phyloP scores from a whole-genome alignment of 2,888 invertebrate species.

The Tinea trinotella region DNA sequence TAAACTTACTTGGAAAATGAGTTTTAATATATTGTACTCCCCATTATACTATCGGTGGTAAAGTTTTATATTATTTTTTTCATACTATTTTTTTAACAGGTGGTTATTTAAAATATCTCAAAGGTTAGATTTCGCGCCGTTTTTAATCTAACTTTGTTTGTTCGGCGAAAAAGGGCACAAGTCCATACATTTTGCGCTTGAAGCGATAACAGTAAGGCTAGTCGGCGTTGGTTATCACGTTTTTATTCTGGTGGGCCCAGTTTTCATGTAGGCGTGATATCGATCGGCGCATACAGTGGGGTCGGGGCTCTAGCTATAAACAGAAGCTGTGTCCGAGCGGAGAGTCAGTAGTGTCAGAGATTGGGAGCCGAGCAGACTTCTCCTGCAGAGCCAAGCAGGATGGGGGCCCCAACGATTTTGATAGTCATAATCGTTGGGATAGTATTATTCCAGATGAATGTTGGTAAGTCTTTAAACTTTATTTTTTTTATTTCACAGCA shows the following conservation, averaged over 20 bases:
- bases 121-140: not conserved
- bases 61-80: too few relatives aligned
- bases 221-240: not conserved
- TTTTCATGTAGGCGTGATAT: slow-evolving; percentile 62
- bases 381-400: too few relatives aligned
- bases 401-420: too few relatives aligned
- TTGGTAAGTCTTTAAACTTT: too few relatives aligned
- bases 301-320: slow-evolving; percentile 20
- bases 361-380: not conserved
- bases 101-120: not conserved
- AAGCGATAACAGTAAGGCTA: not conserved
- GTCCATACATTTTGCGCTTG: not conserved
- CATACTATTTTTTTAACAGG: too few relatives aligned
- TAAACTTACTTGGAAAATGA: too few relatives aligned
- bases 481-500: too few relatives aligned
- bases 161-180: not conserved
- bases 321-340: not conserved
- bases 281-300: slow-evolving; percentile 55
- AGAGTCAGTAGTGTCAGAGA: not conserved
- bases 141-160: not conserved
- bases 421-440: too few relatives aligned
- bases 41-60: too few relatives aligned
- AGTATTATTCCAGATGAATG: too few relatives aligned
- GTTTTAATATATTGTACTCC: too few relatives aligned
- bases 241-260: slow-evolving; percentile 17